A percentile compares a stretch with the other conserved stretches of the same genome.
Conservation (phyloP, 1,140 invertebrate species). For the Zaprionus africanus region DNA sequence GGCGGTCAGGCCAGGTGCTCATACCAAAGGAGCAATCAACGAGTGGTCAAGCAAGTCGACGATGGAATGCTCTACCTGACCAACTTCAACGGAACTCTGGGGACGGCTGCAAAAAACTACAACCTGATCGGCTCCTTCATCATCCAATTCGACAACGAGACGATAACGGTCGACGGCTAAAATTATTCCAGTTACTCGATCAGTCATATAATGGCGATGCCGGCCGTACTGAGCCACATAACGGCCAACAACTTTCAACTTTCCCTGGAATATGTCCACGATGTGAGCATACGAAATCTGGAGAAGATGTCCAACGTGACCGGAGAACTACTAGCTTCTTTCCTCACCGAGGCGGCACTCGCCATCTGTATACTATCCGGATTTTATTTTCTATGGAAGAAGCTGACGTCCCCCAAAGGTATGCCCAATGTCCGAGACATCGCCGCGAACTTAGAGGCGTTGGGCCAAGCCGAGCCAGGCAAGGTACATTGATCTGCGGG, state of each 20-base stretch:
- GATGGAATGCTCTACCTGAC: conserved; percentile 3
- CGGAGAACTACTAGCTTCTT: neutral
- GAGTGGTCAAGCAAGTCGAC: neutral
- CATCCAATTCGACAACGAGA: conserved; percentile 10
- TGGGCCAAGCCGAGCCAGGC: neutral
- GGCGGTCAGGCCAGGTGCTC: neutral
- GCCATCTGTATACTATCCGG: neutral
- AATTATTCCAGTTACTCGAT: neutral
- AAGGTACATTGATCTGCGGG: conserved; percentile 7
- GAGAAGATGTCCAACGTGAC: conserved; percentile 2
- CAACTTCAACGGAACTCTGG: conserved; percentile 14
- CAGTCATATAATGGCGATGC: neutral
- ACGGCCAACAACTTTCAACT: neutral
- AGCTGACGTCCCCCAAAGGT: neutral
- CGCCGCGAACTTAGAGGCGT: neutral
- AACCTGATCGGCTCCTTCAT: neutral
- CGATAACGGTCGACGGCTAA: conserved; percentile 4
- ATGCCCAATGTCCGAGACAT: neutral
- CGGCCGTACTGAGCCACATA: neutral
- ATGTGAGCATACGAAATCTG: neutral
- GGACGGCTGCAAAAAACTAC: neutral
- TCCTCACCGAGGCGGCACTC: conserved; percentile 2
- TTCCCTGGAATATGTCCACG: neutral
- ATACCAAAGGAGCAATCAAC: neutral
- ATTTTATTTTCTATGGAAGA: neutral